Base-by-base conservation (phyloP, 2,888 invertebrate species). In the Caenorhabditis macrosperma region DNA sequence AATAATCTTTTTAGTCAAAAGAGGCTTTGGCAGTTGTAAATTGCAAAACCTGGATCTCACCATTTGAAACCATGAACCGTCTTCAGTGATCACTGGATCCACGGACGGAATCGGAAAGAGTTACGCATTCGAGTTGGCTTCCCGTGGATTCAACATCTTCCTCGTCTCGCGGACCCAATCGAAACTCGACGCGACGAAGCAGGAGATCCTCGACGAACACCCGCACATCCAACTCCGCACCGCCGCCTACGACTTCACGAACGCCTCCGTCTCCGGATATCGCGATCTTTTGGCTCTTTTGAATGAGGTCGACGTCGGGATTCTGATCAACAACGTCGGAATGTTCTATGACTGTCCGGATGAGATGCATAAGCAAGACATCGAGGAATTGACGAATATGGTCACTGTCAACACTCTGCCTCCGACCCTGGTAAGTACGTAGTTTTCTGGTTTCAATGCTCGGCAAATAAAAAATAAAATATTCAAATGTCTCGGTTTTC, bases 301-400 rank as follows among this genome's bases (percentile, higher is more conserved):
- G 54, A 68, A 85, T 35, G 66, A 85, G 52, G 46, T 86, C 41
- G 86, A 90, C 26, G 79, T 90, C n/a, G 82, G 84, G 28, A 54
- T 84, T 69, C 69, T 90, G 91, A 94, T 97, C 38, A 97, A 97
- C 92, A 97, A 97, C 92, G 95, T 97, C 0, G 96, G 96, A 20
- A 93, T 95, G 87, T 94, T 95, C 33, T 95, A 96, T 91, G 92
- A 93, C 0, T 93, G 95, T 91, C 96, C 96, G 0, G 95, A 95
- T 72, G 55, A 84, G n/a, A 66, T 88, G 38, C 87, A 88, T 60
- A 77, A 81, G 28, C 69, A 85, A 44, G 89, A 86, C 15, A 59
- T 86, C n/a, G 59, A 85, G 55, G 68, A 82, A 35, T 55, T 89
- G 24, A 76, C 85, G 17, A 80, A 83, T 64, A 93, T 95, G 76